Evolutionary conservation across 2,113 vertebrate genomes (phyloP), one percentile per base, ranked within the genome.

Genomic region (Malurus melanocephalus): DNA sequence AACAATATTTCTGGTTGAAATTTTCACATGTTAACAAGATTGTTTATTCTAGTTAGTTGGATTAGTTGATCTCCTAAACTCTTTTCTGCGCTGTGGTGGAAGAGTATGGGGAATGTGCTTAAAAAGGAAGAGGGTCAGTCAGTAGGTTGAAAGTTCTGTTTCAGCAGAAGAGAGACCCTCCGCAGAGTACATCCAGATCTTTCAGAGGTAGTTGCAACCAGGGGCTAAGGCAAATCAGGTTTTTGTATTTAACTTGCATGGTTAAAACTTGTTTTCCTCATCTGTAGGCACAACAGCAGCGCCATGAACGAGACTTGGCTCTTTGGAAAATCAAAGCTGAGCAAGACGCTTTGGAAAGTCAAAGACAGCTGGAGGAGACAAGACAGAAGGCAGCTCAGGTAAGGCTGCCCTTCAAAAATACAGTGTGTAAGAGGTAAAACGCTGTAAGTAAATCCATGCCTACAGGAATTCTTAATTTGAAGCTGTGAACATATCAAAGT

Each of bases 321-420:
- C 97, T 98, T 88, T 89, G 99, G 95, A 99, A 99, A 94, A 92
- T 99, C 81, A 98, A 99, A 87, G 97, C 98, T 3, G 98, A 99
- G 60, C 97, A 98, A 93, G 99, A 99, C 91, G 97, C 98, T n/a
- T 96, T 99, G 87, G 98, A 98, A 90, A 96, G 97, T 87, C 97
- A 98, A 93, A 97, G 98, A 46, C 98, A 99, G 13, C 92, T 99
- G 92, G 98, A 99, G 73, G 98, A 99, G 95, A 97, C 97, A 62
- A 95, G 97, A 51, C 98, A 99, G 95, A 98, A 97, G 96, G 96
- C 98, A 83, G 98, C 98, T 95, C 98, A 98, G 99, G 99, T 99
- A 98, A 85, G 81, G n/a, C 60, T 94, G 77, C 88, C 59, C 74
- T 92, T 89, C 45, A 85, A 27, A 93, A 80, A 49, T 55, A 21